These are phyloP conservation scores for Crocidura indochinensis DNA, from an alignment of 2,797 vertebrate species.

Conservation along the genomic window DNA sequence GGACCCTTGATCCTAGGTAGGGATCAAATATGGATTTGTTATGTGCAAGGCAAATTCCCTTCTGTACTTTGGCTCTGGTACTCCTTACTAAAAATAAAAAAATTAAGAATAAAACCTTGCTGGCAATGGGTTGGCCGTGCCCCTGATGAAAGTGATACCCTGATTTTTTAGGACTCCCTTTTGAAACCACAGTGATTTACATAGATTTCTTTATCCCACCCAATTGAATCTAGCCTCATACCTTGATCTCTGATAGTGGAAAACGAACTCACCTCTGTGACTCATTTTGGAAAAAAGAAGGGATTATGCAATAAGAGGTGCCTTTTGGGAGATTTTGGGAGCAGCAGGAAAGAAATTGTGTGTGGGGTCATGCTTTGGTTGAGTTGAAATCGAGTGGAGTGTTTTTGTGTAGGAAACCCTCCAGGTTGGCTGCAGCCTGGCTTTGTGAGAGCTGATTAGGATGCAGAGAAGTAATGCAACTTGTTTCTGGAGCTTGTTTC, in stretches of 20 bases:
- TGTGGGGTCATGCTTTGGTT: too few relatives aligned
- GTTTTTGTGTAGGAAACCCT: slow-evolving; percentile 15
- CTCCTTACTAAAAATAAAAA: neutral
- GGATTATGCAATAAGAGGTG: neutral
- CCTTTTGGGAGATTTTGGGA: slow-evolving; percentile 22
- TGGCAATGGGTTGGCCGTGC: neutral
- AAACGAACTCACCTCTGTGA: neutral
- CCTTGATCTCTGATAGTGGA: neutral
- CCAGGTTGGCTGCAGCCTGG: slow-evolving; percentile 45
- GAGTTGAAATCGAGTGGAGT: neutral
- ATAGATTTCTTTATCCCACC: neutral
- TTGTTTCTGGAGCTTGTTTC: slow-evolving; percentile 62
- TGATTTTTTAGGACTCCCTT: neutral
- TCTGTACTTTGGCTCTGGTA: too few relatives aligned
- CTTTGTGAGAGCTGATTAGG: slow-evolving; percentile 73
- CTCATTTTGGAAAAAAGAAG: slow-evolving; percentile 47
- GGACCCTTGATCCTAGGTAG: too few relatives aligned
- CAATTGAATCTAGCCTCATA: neutral
- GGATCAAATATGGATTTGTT: too few relatives aligned
- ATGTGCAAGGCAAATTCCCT: too few relatives aligned
- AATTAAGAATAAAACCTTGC: neutral
- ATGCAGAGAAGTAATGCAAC: slow-evolving; percentile 49
- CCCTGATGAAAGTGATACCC: neutral
- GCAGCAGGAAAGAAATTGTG: neutral
- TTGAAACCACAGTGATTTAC: slow-evolving; percentile 6